phyloP scores from a whole-genome alignment of 35 echinoderm and acorn worm genomes.

The Stichopus chloronotus region DNA sequence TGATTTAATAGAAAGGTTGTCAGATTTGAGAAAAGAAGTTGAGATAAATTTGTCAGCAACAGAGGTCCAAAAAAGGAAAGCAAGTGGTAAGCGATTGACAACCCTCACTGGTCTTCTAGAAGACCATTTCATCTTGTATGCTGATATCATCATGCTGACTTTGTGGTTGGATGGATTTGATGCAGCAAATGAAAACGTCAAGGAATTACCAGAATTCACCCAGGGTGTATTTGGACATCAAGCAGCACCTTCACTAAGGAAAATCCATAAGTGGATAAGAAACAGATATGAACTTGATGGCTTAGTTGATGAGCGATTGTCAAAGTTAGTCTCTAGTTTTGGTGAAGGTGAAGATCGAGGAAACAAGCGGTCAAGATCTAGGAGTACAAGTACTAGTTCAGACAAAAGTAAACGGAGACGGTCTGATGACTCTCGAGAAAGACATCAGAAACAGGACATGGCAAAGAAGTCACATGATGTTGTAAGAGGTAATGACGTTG shows the following conservation, averaged over 20 bases:
- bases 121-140: conserved; percentile 29
- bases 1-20: neutral
- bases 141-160: conserved; percentile 20
- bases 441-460: neutral
- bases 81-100: neutral
- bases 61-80: conserved; percentile 19
- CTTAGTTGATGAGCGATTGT: conserved; percentile 10
- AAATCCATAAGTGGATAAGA: conserved; percentile 37
- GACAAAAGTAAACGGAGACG: conserved; percentile 11
- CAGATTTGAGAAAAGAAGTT: neutral
- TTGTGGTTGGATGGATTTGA: conserved; percentile 26
- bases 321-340: conserved; percentile 17
- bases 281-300: conserved; percentile 49
- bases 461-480: neutral
- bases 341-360: neutral
- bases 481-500: neutral
- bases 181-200: neutral
- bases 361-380: conserved; percentile 14
- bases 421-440: neutral
- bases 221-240: neutral
- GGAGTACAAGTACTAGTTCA: conserved; percentile 33
- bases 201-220: neutral
- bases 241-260: conserved; percentile 13
- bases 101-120: conserved; percentile 8
- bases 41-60: conserved; percentile 15